Evolutionary conservation across 2,113 vertebrate species (phyloP), one percentile per base, ranked within the genome.

Genomic region (Trochalopteron elliotii): DNA sequence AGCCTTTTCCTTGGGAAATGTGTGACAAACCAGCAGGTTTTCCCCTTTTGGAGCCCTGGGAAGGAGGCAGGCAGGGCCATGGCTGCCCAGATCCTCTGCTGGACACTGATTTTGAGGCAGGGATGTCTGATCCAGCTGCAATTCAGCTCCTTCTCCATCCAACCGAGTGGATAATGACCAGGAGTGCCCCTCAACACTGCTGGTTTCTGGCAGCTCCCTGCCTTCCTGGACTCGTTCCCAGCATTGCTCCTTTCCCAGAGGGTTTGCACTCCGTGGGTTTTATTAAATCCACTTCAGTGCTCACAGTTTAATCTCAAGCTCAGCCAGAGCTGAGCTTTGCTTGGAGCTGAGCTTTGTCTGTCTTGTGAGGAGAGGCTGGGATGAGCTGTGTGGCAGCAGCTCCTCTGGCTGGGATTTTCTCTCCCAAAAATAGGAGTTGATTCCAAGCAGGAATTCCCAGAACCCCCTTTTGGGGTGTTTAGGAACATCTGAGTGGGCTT

Each of bases 111-210:
- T 25, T 10, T 2, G 0, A 30, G 64, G 82, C 78, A 35, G 50
- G 61, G 44, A 1, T 9, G 53, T 59, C 49, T 6, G 5, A 40
- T 39, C 69, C 9, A 1, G 69, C 65, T 78, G 91, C 33, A 52
- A 67, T 68, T 53, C 17, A 7, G 60, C 8, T 75, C 53, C 59
- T 16, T 11, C 42, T 3, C 47, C 55, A 14, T 45, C 83, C 78
- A 63, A 3, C 25, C 60, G 60, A 3, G 60, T 0, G 3, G 55
- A 65, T n/a, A 42, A 50, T 60, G 8, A 0, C 56, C 45, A 0
- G 23, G 24, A 64, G 39, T 37, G 70, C 23, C 81, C 61, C 44
- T 20, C 10, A 61, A 14, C 27, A 1, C 65, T 57, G 56, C 37
- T 53, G 65, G 3, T 49, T 79, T 24, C 67, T 35, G 20, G 20